These are phyloP conservation scores for Drosophila malerkotliana DNA, from an alignment of 1,140 invertebrate genomes.

Conservation along the genomic window DNA sequence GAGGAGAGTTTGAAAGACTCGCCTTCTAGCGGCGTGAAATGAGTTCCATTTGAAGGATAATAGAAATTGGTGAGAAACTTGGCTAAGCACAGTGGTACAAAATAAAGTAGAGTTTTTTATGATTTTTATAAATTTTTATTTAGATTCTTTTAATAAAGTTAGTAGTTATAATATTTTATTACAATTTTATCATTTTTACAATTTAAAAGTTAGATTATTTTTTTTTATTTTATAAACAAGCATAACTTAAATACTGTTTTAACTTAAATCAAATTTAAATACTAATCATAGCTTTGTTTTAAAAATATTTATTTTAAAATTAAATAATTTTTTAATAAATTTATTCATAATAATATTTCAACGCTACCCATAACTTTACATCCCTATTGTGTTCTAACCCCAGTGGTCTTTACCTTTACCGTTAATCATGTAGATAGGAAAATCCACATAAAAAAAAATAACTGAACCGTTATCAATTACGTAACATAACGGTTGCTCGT, in stretches of 20 bases:
- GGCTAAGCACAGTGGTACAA: constrained; percentile 28
- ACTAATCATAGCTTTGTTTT: too few species aligned
- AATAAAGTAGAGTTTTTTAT: neutral
- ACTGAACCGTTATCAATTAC: constrained; percentile 80
- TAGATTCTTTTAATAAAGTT: neutral
- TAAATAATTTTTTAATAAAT: neutral
- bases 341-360: constrained; percentile 30
- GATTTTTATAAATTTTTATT: neutral
- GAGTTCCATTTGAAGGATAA: constrained; percentile 57
- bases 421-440: constrained; percentile 71
- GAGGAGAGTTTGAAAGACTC: neutral
- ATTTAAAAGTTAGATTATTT: too few species aligned
- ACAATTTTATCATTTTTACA: neutral
- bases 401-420: constrained; percentile 46
- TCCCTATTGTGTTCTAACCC: neutral
- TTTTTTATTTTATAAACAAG: too few species aligned
- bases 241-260: too few species aligned
- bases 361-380: constrained; percentile 45
- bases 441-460: constrained; percentile 57
- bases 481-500: constrained; percentile 62
- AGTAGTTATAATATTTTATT: neutral
- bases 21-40: constrained; percentile 31
- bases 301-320: neutral
- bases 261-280: neutral
- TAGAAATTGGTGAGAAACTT: constrained; percentile 65